Percentiles rank a stretch among this genome's conserved stretches.
phyloP scores from a whole-genome alignment of 2,888 invertebrate species.

The Carterocephalus palaemon region DNA sequence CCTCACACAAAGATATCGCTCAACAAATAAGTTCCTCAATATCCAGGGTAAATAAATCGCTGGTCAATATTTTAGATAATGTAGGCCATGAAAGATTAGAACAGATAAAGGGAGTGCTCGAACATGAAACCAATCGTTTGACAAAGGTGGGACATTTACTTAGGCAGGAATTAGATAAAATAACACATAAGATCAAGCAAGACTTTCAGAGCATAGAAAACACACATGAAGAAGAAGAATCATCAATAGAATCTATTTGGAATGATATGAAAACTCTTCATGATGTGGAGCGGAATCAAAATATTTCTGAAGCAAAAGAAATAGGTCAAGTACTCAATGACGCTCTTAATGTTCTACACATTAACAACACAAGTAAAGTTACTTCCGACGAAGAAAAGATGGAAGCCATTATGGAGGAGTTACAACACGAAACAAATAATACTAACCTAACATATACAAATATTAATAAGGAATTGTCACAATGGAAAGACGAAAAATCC shows the following conservation, averaged over 20 bases:
- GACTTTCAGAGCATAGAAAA: constrained; percentile 34
- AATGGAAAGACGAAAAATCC: constrained; percentile 1
- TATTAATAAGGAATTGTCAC: not conserved
- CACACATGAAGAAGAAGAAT: constrained; percentile 32
- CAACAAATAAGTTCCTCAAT: constrained; percentile 35
- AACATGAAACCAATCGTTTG: constrained; percentile 46
- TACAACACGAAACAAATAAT: constrained; percentile 34
- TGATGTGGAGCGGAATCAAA: constrained; percentile 41
- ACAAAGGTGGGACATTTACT: constrained; percentile 45
- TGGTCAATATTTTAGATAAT: constrained; percentile 37
- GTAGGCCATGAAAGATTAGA: constrained; percentile 35
- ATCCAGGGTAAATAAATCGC: constrained; percentile 34
- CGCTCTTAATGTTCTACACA: constrained; percentile 40
- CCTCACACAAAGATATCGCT: constrained; percentile 23
- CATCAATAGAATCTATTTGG: constrained; percentile 44
- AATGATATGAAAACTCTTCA: constrained; percentile 47
- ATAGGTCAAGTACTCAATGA: constrained; percentile 45
- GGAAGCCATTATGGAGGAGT: constrained; percentile 39
- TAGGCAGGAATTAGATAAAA: constrained; percentile 46
- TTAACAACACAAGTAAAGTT: constrained; percentile 27
- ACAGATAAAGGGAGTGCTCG: constrained; percentile 38
- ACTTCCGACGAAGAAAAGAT: constrained; percentile 40
- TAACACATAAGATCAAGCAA: constrained; percentile 43
- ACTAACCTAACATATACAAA: constrained; percentile 16
- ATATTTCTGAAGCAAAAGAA: constrained; percentile 43